Conservation (phyloP, 2,797 vertebrate genomes). For the Esox masquinongy region DNA sequence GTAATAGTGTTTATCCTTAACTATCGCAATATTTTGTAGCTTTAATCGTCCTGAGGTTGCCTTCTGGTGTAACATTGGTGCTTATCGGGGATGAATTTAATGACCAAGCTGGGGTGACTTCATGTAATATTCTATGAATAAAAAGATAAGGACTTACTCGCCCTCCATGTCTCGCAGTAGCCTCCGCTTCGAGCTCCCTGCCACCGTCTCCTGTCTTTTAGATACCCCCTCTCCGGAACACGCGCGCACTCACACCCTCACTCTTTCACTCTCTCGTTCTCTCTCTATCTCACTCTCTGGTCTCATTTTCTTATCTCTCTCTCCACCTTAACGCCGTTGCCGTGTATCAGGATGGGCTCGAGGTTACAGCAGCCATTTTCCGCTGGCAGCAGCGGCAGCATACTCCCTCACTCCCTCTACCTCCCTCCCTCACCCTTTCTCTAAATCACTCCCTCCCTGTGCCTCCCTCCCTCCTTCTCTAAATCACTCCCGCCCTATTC, state of each 20-base stretch:
- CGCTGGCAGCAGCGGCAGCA: conserved; percentile 75
- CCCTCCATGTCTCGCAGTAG: conserved; percentile 84
- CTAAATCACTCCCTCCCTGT: conserved; percentile 64
- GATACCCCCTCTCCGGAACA: conserved; percentile 70
- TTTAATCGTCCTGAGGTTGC: conserved; percentile 33
- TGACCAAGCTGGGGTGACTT: conserved; percentile 34
- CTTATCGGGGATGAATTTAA: conserved; percentile 1
- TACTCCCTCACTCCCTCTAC: conserved; percentile 66
- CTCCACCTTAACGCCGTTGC: conserved; percentile 78
- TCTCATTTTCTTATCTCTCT: conserved; percentile 73
- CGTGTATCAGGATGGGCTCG: conserved; percentile 79
- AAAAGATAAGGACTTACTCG: conserved; percentile 83
- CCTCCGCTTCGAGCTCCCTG: conserved; percentile 75
- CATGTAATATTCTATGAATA: conserved; percentile 58
- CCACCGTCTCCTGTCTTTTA: conserved; percentile 46
- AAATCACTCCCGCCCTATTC: conserved; percentile 19
- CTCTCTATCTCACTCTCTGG: conserved; percentile 59
- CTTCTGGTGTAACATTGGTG: conserved; percentile 56
- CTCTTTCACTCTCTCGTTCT: conserved; percentile 59
- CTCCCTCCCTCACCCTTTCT: conserved; percentile 54
- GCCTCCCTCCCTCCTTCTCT: conserved; percentile 33
- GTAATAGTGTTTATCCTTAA: conserved; percentile 71
- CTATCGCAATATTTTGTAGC: conserved; percentile 55
- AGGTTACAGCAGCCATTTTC: conserved; percentile 87
- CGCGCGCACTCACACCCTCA: conserved; percentile 36